Evolutionary conservation across 2,797 vertebrate genomes (phyloP), one percentile per base, ranked within the genome.

Genomic region (Gymnothorax reevesii): DNA sequence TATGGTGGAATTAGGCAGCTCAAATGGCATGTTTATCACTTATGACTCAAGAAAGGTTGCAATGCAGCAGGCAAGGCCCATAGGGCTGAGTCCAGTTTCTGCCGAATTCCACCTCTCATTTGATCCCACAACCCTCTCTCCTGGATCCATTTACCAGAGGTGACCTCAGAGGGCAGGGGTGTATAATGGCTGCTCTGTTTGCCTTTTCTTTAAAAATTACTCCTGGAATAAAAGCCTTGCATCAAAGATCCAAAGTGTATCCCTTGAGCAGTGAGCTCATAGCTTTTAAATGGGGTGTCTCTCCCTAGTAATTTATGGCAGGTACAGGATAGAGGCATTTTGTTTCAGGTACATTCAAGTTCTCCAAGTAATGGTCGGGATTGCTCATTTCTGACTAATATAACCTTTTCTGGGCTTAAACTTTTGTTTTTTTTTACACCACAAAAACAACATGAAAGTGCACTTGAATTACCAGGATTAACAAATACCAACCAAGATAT

Each of bases 141-240:
- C 87, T 0, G 91, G 93, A 94, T 97, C 94, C 87, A 86, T 88
- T 97, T 96, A 96, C 95, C 94, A 92, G 91, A 93, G 90, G 86
- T 90, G 87, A 90, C 89, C 80, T 91, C 88, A 90, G 90, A 20
- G 57, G 90, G 90, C 60, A 62, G 22, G 42, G 25, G 1, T 91
- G 92, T 91, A 97, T 96, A 97, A 97, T 95, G 92, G 93, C 80
- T n/a, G 62, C 94, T 96, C 94, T 97, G 96, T 97, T 92, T 89
- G 79, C 89, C 92, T 91, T 94, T 89, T 92, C 92, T 90, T 94
- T 92, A 94, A 93, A 42, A 92, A 84, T 90, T 90, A 88, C 87
- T 90, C 85, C 80, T 89, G 90, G 33, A 88, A 88, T 66, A 88
- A 87, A 87, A 87, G 73, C 86, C 86, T 93, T 93, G 88, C 89